Evolutionary conservation across 1,140 invertebrate genomes (phyloP), one percentile per base, ranked within the genome.

Genomic region (Psix sp.): DNA sequence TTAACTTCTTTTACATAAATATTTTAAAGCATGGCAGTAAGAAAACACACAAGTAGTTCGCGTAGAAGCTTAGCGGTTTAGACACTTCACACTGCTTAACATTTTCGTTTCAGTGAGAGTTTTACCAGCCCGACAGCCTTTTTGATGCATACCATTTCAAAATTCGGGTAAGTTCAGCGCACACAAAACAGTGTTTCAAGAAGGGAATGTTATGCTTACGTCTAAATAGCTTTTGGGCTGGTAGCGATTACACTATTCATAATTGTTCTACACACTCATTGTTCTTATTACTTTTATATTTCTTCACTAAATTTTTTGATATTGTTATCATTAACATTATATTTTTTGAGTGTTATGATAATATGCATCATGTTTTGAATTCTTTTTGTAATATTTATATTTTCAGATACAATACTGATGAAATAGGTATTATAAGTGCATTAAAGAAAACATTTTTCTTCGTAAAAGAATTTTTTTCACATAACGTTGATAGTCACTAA

Each of bases 101-200:
- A 85, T 85, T 88, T 88, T 90, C 89, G 89, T 89, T 92, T 89
- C 91, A 92, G 91, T 89, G 90, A 90, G 88, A 90, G 88, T 85
- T 84, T 86, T 89, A 89, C 89, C 87, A 90, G 89, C 87, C 89
- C 90, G 85, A 89, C 90, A 88, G 87, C 89, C 89, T 90, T 91
- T 91, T 89, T 91, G 89, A 90, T 89, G 88, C 88, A 91, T 89
- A 91, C 90, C 83, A 88, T 92, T 88, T 90, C 90, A 87, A 90
- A 90, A 86, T 91, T 92, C 87, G 91, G 91, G 91, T 92, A 91
- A 90, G 91, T 92, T 85, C 85, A 82, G 85, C 80, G 49, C 77
- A 60, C 56, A 70, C 31, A 36, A 73, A 66, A 65, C 63, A 57
- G 65, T 54, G 62, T 67, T 76, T 75, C 35, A 79, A n/a, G 65